Evolutionary conservation across 1,140 invertebrate genomes (phyloP), one percentile per base, ranked within the genome.

Genomic region (Cydia splendana): DNA sequence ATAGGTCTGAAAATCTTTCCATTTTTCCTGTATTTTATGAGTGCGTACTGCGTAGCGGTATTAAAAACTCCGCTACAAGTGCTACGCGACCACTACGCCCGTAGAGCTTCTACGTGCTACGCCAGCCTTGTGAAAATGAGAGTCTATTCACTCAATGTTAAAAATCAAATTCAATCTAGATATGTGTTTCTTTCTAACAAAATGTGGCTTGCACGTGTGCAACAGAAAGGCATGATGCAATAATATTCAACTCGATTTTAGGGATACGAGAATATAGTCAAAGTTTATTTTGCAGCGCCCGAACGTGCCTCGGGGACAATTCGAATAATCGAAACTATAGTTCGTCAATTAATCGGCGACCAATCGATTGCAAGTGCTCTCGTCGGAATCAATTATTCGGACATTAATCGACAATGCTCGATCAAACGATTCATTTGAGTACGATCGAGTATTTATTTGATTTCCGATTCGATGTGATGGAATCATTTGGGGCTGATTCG

Each of bases 401-500:
- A 62, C 57, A 62, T 62, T 62, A 62, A 20, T 62, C 57, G 57
- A 62, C 57, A 62, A 62, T 62, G 57, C 57, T 62, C 57, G 57
- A 62, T 62, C 57, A 62, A 62, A 62, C 57, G 57, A 62, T 62
- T 24, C 57, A 24, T 62, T 62, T 62, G 57, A 62, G 24, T 62
- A 62, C 57, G 57, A 62, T 9, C 20, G 57, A 9, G 57, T 62
- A 62, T 62, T 62, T 62, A 62, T 62, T 24, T 20, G 57, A 62
- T 62, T 62, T 62, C 57, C 20, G 20, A 57, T 57, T 4, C 57
- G 20, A 12, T 24, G 18, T 62, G 57, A 24, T 10, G 18, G 20
- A 24, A 57, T 57, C 4, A 57, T 18, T 18, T 20, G 57, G 51
- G n/a, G n/a, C n/a, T 13, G 51, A 7, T 53, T 53, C 3, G 51